Base-by-base conservation (phyloP, 2,113 vertebrate species). In the Phylloscopus trochiloides region DNA sequence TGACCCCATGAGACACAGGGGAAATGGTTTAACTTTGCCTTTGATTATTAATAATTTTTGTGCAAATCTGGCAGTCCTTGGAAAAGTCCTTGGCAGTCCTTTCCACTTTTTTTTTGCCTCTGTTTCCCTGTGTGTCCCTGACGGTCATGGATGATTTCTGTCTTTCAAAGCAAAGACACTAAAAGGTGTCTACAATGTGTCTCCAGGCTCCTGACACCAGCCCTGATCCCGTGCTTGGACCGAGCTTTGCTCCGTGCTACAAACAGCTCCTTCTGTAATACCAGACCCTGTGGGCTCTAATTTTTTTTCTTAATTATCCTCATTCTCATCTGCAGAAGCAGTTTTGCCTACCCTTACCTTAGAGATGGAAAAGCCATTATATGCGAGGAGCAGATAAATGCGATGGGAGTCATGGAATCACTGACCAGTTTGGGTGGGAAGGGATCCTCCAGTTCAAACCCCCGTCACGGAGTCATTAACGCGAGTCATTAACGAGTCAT, bases 291-390 rank as follows among this genome's bases (percentile, higher is more conserved):
- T 3, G 16, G 38, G 31, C 22, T 54, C 77, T 7, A 21, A 14
- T 3, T 65, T 74, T 59, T 68, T 68, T 55, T 28, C 26, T 70
- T 42, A 45, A 54, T 81, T 52, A 55, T 15, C 29, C 21, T 62
- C 10, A 0, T 17, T 74, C 70, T 45, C 65, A 34, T 8, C 31
- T 32, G 26, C 4, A 3, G 45, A 42, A 65, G 36, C 0, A 0
- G 9, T 14, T 58, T 62, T 63, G 24, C 14, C 40, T 51, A 1
- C n/a, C 29, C 32, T 59, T 4, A 13, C 7, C 17, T 65, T 26
- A 11, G 24, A 51, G 48, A 61, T 1, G n/a, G 9, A 38, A 50
- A 38, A 59, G 5, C 40, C 29, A 28, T 59, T 36, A 25, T 48
- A 14, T 12, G 45, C 38, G 17, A 52, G 19, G 29, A 52, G 38